Evolutionary conservation across 2,888 invertebrate genomes (phyloP), one percentile per base, ranked within the genome.

Genomic region (Pollenia labialis): DNA sequence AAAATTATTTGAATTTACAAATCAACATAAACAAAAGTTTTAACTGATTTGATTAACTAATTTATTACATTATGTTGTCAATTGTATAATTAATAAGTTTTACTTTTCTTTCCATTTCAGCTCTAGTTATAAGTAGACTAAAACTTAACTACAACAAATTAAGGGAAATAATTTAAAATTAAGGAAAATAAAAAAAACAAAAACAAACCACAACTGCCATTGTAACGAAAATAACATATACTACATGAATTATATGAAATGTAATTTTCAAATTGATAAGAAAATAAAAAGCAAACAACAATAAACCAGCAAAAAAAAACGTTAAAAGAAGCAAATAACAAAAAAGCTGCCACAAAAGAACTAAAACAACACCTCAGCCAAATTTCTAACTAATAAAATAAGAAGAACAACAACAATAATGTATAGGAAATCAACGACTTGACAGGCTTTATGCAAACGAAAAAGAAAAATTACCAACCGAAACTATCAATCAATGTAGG

Each of bases 141-240:
- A 64, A 46, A 48, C 23, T 11, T 14, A 72, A 56, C 44, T 44
- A 44, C n/a, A 32, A 40, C 16, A 10, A 66, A 52, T 48, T 18
- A 42, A 74, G 48, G 8, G 56, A 66, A 52, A 52, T 23, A 42
- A 71, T 16, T 18, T 16, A 32, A 42, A 50, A 42, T 32, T 54
- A 76, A 54, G 14, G 4, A 76, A 42, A 52, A 54, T 12, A 8
- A 42, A 56, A 16, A 74, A 68, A 68, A 56, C n/a, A n/a, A n/a
- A 60, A 71, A 71, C 18, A 74, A 68, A 81, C 58, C 71, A 75
- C 48, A 83, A 81, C 86, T 87, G 86, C 86, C 86, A 87, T 83
- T 87, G 80, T 83, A 83, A 86, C 52, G 75, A 75, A 64, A 64
- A 62, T 42, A 68, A 66, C 4, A 56, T 71, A 82, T 46, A 42